A percentile compares a stretch with the other conserved stretches of the same genome.
Conservation (phyloP, 2,888 invertebrate genomes). For the Drosophila multiciliata region DNA sequence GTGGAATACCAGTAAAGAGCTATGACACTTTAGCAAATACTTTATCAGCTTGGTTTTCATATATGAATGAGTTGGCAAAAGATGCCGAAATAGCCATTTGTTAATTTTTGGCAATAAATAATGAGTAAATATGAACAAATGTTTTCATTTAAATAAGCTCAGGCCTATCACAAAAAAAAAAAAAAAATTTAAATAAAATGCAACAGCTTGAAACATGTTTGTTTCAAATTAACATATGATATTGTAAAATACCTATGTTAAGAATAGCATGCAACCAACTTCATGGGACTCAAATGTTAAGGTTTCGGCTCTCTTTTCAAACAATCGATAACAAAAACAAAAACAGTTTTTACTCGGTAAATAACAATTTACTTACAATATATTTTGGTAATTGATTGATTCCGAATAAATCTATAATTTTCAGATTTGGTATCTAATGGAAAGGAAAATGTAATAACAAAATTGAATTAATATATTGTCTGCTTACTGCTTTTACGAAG, state of each 20-base stretch:
- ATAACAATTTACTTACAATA: neutral
- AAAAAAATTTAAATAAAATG: too few relatives aligned
- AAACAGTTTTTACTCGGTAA: neutral
- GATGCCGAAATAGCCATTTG: neutral
- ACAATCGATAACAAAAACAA: neutral
- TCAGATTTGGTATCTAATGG: neutral
- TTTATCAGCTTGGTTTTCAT: neutral
- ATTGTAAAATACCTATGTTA: conserved; percentile 10
- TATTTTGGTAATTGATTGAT: neutral
- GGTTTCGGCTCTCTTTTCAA: neutral
- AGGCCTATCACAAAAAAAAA: neutral
- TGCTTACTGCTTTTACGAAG: too few relatives aligned
- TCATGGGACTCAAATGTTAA: conserved; percentile 5
- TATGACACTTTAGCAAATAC: neutral
- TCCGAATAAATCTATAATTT: neutral
- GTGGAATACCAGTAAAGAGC: neutral
- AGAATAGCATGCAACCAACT: neutral
- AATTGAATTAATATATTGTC: neutral
- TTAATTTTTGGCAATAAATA: neutral
- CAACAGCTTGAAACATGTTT: too few relatives aligned
- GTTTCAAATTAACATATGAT: conserved; percentile 21
- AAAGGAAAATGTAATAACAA: neutral
- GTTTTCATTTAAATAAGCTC: neutral
- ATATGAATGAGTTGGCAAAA: neutral
- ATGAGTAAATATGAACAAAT: conserved; percentile 1